Percentiles rank a stretch among this genome's conserved stretches.
Evolutionary conservation across 2,888 invertebrate genomes (phyloP).

Genomic region (Spicauda simplicius): DNA sequence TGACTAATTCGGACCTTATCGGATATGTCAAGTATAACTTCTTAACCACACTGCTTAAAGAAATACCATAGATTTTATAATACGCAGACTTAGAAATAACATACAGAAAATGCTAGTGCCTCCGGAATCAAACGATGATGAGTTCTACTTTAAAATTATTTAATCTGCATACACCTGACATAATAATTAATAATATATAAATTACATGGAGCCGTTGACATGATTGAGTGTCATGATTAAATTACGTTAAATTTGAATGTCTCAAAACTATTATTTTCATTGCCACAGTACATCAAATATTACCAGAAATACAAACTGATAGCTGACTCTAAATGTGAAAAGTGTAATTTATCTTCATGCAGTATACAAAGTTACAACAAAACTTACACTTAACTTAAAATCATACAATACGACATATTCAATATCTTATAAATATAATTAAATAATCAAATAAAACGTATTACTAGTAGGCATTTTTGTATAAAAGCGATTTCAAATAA

Average conservation of each 20-base stretch:
- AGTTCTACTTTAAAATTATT: background rate
- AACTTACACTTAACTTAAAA: background rate
- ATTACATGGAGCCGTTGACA: background rate
- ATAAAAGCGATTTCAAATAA: background rate
- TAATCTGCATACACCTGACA: background rate
- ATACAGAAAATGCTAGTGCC: no score
- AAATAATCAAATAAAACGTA: background rate
- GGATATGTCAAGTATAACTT: no score
- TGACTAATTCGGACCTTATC: no score
- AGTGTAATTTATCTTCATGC: background rate
- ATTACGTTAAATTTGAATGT: constrained; percentile 8
- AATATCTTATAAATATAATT: background rate
- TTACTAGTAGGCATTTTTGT: background rate
- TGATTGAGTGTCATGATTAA: constrained; percentile 5
- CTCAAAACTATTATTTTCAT: constrained; percentile 14
- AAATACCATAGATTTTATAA: no score
- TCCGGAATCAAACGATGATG: no score
- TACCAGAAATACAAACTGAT: constrained; percentile 17
- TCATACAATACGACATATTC: background rate
- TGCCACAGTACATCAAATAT: constrained; percentile 17
- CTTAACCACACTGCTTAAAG: no score
- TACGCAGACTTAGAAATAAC: no score
- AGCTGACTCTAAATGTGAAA: constrained; percentile 21
- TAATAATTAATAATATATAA: background rate
- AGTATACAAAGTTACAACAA: background rate